Evolutionary conservation across 2,797 vertebrate genomes (phyloP).

Genomic region (Aplochiton taeniatus): DNA sequence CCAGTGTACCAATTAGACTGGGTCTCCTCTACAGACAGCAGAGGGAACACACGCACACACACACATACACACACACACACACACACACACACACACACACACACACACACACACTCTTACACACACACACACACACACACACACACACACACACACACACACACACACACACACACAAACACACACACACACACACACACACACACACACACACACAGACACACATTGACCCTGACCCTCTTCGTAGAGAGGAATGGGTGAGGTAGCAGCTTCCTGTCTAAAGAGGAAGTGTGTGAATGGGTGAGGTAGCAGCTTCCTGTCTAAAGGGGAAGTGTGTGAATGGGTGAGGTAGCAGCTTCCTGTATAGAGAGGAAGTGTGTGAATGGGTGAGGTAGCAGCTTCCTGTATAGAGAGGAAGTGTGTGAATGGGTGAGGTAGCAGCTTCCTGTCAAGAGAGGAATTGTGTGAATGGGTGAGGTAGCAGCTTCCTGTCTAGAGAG

Average conservation of each 20-base stretch:
- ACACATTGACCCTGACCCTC: neutral
- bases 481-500: too few relatives aligned
- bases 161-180: constrained; percentile 3
- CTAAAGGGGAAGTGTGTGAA: too few relatives aligned
- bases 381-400: constrained; percentile 12
- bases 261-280: too few relatives aligned
- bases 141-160: neutral
- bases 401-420: too few relatives aligned
- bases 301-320: too few relatives aligned
- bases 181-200: neutral
- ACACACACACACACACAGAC: neutral
- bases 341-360: neutral
- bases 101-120: too few relatives aligned
- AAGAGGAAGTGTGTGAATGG: too few relatives aligned
- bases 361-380: too few relatives aligned
- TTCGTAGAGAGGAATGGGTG: constrained; percentile 39
- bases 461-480: too few relatives aligned
- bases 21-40: too few relatives aligned
- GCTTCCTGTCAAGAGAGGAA: too few relatives aligned
- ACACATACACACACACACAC: constrained; percentile 7
- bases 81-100: constrained; percentile 17
- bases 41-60: constrained; percentile 6
- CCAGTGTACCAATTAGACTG: constrained; percentile 3
- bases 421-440: too few relatives aligned
- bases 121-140: neutral